A percentile compares a stretch with the other conserved stretches of the same genome.
Evolutionary conservation across 1,140 invertebrate species (phyloP).

Genomic region (Cydia fagiglandana): DNA sequence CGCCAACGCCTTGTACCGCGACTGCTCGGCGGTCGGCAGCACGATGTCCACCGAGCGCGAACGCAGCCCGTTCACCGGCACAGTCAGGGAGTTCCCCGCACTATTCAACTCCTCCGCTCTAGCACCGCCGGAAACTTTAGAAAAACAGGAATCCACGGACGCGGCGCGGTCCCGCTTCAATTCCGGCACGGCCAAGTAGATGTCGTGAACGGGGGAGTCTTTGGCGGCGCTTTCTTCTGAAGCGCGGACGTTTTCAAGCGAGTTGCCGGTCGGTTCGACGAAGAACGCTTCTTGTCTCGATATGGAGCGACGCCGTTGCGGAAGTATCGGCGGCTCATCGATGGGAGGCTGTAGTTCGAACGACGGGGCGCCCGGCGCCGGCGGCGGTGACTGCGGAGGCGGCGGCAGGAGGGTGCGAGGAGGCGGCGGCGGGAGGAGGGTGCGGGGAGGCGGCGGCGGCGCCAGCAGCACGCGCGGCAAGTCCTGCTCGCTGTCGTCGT

Average conservation of each 20-base stretch:
- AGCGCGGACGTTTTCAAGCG: constrained; percentile 83
- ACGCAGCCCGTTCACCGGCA: constrained; percentile 83
- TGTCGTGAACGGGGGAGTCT: constrained; percentile 82
- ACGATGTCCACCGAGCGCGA: constrained; percentile 95
- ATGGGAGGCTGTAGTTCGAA: constrained; percentile 78
- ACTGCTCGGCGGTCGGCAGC: constrained; percentile 91
- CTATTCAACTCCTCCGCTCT: constrained; percentile 84
- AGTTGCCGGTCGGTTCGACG: constrained; percentile 83
- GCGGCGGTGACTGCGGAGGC: constrained; percentile 77
- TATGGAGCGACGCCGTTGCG: constrained; percentile 82
- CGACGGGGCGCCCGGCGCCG: constrained; percentile 76
- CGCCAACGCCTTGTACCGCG: constrained; percentile 89
- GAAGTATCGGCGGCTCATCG: constrained; percentile 68
- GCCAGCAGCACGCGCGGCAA: constrained; percentile 83
- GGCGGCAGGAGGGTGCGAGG: constrained; percentile 63
- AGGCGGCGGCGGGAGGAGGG: constrained; percentile 66
- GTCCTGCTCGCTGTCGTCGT: constrained; percentile 78
- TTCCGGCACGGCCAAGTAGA: constrained; percentile 90
- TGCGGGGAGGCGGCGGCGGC: constrained; percentile 79
- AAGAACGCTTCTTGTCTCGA: constrained; percentile 90
- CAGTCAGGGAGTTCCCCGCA: constrained; percentile 82
- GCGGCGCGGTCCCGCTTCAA: constrained; percentile 89
- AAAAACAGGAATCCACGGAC: constrained; percentile 90
- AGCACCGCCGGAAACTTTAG: constrained; percentile 83
- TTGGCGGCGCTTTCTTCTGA: constrained; percentile 80